Percentiles rank a stretch among this genome's conserved stretches.
These are phyloP conservation scores for Palythoa heliodiscus DNA, from an alignment of 92 coral and sea anemone genomes.

Conservation along the genomic window DNA sequence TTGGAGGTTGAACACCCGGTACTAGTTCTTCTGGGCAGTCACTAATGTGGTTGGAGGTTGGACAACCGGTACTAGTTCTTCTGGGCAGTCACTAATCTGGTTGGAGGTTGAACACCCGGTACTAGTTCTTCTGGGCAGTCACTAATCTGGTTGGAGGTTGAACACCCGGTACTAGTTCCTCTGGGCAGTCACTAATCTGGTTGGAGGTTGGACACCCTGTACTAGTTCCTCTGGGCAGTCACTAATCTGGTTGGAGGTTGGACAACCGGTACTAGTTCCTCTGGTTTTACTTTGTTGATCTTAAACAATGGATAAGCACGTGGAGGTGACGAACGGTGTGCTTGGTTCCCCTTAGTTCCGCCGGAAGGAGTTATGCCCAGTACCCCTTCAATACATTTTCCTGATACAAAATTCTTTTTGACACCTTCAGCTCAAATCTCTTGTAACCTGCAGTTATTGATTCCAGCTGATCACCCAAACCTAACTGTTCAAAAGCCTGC, in stretches of 20 bases:
- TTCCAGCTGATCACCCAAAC: neutral
- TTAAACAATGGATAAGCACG: neutral
- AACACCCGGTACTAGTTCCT: too few species aligned
- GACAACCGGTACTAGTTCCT: neutral
- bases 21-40: too few species aligned
- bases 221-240: neutral
- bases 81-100: too few species aligned
- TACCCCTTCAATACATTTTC: slow-evolving; percentile 1
- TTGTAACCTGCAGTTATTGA: neutral
- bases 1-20: too few species aligned
- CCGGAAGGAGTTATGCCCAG: slow-evolving; percentile 4
- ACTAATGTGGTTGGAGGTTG: too few species aligned
- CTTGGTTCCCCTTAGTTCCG: slow-evolving; percentile 17
- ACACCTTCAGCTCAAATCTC: neutral
- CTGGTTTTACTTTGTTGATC: neutral
- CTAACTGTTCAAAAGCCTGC: too few species aligned
- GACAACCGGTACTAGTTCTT: too few species aligned
- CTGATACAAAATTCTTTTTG: neutral
- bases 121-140: too few species aligned
- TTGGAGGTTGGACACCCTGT: neutral
- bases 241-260: neutral
- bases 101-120: too few species aligned
- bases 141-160: too few species aligned
- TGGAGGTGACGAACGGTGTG: neutral
- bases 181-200: too few species aligned